Percentiles rank a stretch among this genome's conserved stretches.
Conservation (phyloP, 2,797 vertebrate genomes). For the Tinamus major region DNA sequence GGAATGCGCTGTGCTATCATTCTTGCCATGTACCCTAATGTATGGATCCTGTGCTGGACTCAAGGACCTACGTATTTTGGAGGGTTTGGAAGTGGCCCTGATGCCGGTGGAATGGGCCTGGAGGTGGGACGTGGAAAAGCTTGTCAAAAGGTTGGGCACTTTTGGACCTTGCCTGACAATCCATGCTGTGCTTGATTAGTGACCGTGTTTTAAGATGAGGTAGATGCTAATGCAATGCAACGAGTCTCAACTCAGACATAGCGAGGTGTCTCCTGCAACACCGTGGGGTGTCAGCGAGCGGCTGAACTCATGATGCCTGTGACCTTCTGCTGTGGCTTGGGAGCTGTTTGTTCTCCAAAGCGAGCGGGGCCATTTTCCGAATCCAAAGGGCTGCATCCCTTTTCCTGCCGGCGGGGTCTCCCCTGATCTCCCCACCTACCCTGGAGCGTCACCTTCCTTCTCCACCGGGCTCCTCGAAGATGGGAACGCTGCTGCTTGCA, state of each 20-base stretch:
- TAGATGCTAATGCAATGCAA: not conserved
- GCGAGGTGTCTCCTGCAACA: not conserved
- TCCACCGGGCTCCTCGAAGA: not conserved
- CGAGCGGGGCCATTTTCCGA: conserved; percentile 24
- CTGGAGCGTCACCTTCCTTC: not conserved
- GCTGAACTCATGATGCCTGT: not conserved
- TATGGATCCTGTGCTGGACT: not conserved
- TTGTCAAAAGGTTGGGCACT: not conserved
- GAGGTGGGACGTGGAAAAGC: conserved; percentile 4
- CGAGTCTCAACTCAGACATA: not conserved
- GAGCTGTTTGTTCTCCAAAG: conserved; percentile 10
- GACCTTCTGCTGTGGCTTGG: not conserved
- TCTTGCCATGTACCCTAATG: not conserved
- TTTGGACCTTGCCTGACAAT: conserved; percentile 14
- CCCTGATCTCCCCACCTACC: not conserved
- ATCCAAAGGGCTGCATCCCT: not conserved
- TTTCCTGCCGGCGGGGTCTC: conserved; percentile 6
- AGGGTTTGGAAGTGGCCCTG: not conserved
- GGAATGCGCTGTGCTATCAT: conserved; percentile 21
- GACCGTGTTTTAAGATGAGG: not conserved
- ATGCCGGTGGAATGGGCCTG: not conserved
- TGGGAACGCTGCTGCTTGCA: not conserved
- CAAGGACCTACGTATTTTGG: not conserved
- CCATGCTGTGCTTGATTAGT: not conserved
- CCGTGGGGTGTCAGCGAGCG: conserved; percentile 13